Evolutionary conservation across 2,888 invertebrate species (phyloP).

Genomic region (Acanthopleura granulata): DNA sequence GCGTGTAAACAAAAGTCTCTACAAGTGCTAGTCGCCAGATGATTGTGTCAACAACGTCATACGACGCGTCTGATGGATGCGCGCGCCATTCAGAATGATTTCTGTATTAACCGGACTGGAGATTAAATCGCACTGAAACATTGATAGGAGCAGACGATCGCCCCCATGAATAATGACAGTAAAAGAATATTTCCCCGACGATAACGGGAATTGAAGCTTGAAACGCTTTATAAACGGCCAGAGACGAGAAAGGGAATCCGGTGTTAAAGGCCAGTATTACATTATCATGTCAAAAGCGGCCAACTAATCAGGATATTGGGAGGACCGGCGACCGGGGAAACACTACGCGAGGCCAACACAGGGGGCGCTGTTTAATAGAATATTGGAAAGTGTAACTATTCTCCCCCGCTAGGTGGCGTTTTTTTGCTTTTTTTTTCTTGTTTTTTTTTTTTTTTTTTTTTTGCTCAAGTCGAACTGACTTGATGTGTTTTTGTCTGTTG

Average conservation of each 20-base stretch:
- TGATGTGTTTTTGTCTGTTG: not conserved
- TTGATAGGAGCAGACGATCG: conserved; percentile 12
- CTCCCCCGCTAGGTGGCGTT: not conserved
- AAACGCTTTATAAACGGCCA: not conserved
- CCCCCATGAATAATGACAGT: conserved; percentile 1
- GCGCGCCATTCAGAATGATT: not conserved
- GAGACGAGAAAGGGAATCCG: not conserved
- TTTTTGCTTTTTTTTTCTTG: too few relatives aligned
- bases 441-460: too few relatives aligned
- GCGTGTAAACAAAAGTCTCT: conserved; percentile 7
- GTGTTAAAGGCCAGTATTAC: conserved; percentile 10
- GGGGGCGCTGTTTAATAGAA: conserved; percentile 3
- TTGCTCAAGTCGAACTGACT: not conserved
- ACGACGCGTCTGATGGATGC: not conserved
- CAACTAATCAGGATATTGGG: not conserved
- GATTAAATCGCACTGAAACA: conserved; percentile 10
- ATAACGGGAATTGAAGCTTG: conserved; percentile 1
- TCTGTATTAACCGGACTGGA: conserved; percentile 1
- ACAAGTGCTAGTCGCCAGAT: conserved; percentile 3
- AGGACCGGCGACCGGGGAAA: not conserved
- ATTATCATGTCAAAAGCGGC: conserved; percentile 10
- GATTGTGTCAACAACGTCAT: conserved; percentile 6
- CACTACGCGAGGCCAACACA: not conserved
- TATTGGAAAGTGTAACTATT: conserved; percentile 5
- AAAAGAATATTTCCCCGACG: not conserved